These are phyloP conservation scores for Apoderus coryli DNA, from an alignment of 2,888 invertebrate genomes.

Conservation along the genomic window DNA sequence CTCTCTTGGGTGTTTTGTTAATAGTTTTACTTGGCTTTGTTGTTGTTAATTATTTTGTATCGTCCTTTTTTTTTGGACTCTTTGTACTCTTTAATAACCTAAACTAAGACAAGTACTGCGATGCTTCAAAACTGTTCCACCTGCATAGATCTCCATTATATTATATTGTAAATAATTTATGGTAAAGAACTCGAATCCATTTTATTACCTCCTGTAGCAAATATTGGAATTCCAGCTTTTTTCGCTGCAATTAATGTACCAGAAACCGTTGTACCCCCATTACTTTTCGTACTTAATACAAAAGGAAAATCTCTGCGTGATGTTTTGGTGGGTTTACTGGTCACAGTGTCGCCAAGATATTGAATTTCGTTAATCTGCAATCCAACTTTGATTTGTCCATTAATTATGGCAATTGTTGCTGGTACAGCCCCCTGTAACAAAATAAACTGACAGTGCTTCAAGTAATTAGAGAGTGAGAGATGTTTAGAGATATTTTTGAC, in stretches of 20 bases:
- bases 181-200: too few relatives aligned
- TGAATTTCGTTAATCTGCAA: slow-evolving; percentile 48
- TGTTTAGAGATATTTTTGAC: too few relatives aligned
- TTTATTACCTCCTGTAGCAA: slow-evolving; percentile 84
- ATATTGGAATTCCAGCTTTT: slow-evolving; percentile 68
- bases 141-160: too few relatives aligned
- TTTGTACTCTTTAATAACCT: too few relatives aligned
- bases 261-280: slow-evolving; percentile 93
- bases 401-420: slow-evolving; percentile 81
- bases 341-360: slow-evolving; percentile 40
- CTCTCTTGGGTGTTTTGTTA: too few relatives aligned
- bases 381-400: slow-evolving; percentile 74
- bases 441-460: not conserved
- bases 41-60: too few relatives aligned
- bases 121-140: too few relatives aligned
- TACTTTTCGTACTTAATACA: slow-evolving; percentile 49
- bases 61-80: too few relatives aligned
- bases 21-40: too few relatives aligned
- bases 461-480: too few relatives aligned
- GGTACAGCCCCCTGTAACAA: slow-evolving; percentile 65
- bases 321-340: slow-evolving; percentile 52
- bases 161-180: too few relatives aligned
- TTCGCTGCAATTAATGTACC: slow-evolving; percentile 82
- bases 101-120: too few relatives aligned
- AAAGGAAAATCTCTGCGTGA: slow-evolving; percentile 77